phyloP scores from a whole-genome alignment of 2,888 invertebrate genomes.

The Tupiocoris notatus region DNA sequence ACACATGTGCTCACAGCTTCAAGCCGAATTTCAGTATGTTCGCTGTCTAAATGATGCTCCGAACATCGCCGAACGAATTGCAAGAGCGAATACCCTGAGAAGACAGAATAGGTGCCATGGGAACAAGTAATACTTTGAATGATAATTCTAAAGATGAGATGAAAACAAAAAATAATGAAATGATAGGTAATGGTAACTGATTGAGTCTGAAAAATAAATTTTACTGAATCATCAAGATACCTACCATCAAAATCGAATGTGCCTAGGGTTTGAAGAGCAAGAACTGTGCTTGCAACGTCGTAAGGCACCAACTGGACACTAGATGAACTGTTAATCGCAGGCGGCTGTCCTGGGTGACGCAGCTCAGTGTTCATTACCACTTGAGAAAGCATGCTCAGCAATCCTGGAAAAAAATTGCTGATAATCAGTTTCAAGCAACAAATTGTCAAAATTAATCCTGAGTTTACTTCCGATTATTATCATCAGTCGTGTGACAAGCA shows the following conservation, averaged over 20 bases:
- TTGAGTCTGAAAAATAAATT: background rate
- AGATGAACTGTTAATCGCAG: constrained; percentile 31
- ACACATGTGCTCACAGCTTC: constrained; percentile 95
- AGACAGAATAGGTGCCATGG: background rate
- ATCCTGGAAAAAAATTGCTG: too few relatives aligned
- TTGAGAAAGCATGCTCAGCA: constrained; percentile 86
- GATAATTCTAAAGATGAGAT: too few relatives aligned
- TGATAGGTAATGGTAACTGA: background rate
- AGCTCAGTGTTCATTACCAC: constrained; percentile 85
- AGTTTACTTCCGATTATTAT: too few relatives aligned
- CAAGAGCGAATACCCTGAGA: constrained; percentile 73
- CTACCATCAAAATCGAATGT: constrained; percentile 81
- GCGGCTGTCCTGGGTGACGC: constrained; percentile 68
- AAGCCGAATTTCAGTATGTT: constrained; percentile 85
- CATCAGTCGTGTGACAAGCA: too few relatives aligned
- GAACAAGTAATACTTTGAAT: too few relatives aligned
- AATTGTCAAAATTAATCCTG: too few relatives aligned
- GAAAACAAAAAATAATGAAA: background rate
- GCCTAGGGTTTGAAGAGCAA: constrained; percentile 90
- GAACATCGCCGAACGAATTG: constrained; percentile 92
- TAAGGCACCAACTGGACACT: constrained; percentile 60
- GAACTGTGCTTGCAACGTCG: constrained; percentile 80
- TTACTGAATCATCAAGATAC: background rate
- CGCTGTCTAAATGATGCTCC: constrained; percentile 85
- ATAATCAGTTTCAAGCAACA: too few relatives aligned